A percentile compares a stretch with the other conserved stretches of the same genome.
Conservation (phyloP, 1,140 invertebrate genomes). For the Popillia japonica region DNA sequence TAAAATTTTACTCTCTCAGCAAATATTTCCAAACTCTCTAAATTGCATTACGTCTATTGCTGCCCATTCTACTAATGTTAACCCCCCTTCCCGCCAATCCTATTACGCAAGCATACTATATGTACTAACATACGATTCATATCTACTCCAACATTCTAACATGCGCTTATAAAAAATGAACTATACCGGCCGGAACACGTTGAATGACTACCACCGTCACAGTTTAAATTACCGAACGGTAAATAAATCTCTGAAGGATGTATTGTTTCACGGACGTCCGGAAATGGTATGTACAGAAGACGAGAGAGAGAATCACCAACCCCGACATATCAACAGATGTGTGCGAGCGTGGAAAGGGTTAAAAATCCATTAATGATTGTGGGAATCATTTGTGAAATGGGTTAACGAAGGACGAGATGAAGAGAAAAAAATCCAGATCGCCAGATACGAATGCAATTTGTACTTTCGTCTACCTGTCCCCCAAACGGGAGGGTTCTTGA, state of each 20-base stretch:
- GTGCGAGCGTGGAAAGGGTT: slow-evolving; percentile 28
- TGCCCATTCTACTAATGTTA: too few species aligned
- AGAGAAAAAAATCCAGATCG: neutral
- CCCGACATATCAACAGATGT: slow-evolving; percentile 37
- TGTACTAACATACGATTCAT: neutral
- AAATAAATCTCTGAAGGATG: slow-evolving; percentile 37
- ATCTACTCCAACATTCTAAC: neutral
- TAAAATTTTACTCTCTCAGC: neutral
- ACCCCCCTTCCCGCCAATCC: too few species aligned
- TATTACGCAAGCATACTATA: too few species aligned
- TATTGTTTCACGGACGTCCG: slow-evolving; percentile 36
- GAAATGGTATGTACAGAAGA: slow-evolving; percentile 25
- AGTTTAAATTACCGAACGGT: slow-evolving; percentile 33
- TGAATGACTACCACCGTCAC: slow-evolving; percentile 27
- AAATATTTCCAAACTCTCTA: too few species aligned
- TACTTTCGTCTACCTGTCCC: slow-evolving; percentile 30
- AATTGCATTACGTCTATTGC: too few species aligned
- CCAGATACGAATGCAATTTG: slow-evolving; percentile 38
- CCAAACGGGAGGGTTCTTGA: neutral
- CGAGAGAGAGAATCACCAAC: neutral
- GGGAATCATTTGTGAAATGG: slow-evolving; percentile 39
- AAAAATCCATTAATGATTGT: slow-evolving; percentile 38
- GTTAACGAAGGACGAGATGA: slow-evolving; percentile 16
- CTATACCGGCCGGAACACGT: neutral
- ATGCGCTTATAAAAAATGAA: neutral